Conservation (phyloP, 2,888 invertebrate species). For the Philopedon plagiatum region DNA sequence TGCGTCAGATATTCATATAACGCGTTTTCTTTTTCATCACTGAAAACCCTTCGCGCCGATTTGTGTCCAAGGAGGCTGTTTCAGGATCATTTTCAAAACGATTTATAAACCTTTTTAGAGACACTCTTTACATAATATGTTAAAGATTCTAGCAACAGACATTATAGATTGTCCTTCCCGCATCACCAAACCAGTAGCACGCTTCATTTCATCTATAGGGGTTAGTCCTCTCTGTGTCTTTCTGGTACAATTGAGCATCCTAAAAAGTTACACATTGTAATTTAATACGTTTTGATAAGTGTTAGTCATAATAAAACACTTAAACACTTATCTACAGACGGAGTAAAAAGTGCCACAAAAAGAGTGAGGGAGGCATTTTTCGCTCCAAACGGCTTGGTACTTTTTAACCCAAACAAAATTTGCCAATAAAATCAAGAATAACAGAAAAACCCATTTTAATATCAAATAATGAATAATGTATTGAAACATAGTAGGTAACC, state of each 20-base stretch:
- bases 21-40: no score
- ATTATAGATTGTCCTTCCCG: constrained; percentile 15
- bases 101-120: no score
- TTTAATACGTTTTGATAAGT: background rate
- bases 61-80: no score
- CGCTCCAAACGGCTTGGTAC: constrained; percentile 8
- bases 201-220: constrained; percentile 2
- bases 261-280: constrained; percentile 10
- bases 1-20: no score
- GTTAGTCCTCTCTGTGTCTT: constrained; percentile 11
- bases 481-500: no score
- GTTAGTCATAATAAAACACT: background rate
- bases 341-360: constrained; percentile 19
- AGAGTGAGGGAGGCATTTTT: constrained; percentile 2
- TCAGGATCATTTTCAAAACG: no score
- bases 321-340: background rate
- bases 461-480: no score
- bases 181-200: constrained; percentile 6
- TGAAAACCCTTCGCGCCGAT: no score
- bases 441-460: constrained; percentile 9
- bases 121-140: constrained; percentile 9
- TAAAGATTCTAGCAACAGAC: constrained; percentile 3
- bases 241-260: constrained; percentile 8
- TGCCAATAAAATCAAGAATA: constrained; percentile 4
- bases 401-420: background rate